Conservation (phyloP, 2,113 vertebrate genomes). For the Pachycephala philippinensis region DNA sequence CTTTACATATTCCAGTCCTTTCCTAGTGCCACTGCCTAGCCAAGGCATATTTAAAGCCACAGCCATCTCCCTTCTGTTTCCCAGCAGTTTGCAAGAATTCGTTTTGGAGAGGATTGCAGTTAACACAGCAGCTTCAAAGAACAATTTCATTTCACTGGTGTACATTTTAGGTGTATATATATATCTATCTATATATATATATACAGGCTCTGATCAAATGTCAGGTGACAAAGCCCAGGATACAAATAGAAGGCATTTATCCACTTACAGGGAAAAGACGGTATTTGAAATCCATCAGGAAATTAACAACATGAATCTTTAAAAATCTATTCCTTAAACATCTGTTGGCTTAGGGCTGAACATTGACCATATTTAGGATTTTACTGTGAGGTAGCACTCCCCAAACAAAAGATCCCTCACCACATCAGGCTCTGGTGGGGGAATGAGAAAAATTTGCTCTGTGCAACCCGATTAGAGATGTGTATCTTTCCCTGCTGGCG, state of each 20-base stretch:
- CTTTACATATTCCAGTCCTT: conserved; percentile 32
- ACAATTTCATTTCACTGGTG: neutral
- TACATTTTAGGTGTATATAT: neutral
- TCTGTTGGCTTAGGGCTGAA: neutral
- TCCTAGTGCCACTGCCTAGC: neutral
- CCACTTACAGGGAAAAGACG: neutral
- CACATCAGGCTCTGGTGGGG: neutral
- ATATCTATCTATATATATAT: neutral
- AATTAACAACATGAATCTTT: conserved; percentile 32
- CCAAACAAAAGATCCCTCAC: neutral
- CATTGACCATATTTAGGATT: neutral
- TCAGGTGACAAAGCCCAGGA: neutral
- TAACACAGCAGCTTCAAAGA: neutral
- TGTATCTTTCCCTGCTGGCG: conserved; percentile 14
- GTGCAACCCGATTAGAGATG: neutral
- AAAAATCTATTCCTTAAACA: conserved; percentile 17
- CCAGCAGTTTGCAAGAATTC: neutral
- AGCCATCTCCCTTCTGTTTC: conserved; percentile 7
- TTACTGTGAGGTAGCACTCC: neutral
- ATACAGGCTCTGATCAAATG: neutral
- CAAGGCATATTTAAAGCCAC: conserved; percentile 40
- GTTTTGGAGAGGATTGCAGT: neutral
- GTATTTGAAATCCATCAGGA: conserved; percentile 7
- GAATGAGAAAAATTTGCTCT: neutral
- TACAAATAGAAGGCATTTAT: conserved; percentile 9